Base-by-base conservation (phyloP, 2,113 vertebrate species). In the Meleagris gallopavo region DNA sequence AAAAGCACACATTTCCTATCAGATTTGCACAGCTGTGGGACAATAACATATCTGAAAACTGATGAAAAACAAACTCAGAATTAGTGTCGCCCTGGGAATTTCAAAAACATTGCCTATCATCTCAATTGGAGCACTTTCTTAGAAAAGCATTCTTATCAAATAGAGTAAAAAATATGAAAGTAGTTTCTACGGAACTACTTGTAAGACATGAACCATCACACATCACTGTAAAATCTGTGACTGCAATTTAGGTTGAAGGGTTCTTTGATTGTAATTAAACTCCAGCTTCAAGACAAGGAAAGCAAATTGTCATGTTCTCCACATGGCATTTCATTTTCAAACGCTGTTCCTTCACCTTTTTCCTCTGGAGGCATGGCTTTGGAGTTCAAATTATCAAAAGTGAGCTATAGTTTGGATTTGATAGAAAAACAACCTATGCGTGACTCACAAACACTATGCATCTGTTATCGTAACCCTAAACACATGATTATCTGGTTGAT, bases 231-330 rank as follows among this genome's bases (percentile, higher is more conserved):
- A 86, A 87, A 86, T 67, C 72, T 80, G 55, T 45, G 76, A 64
- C 25, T 76, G 60, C 71, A 86, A 77, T 94, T 81, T 83, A 91
- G 34, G 43, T 38, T 89, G 87, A 91, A 94, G 78, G 7, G 25
- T 67, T 70, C 81, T 83, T 81, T 88, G 79, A 93, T 83, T 95
- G 83, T 67, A 93, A 94, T 94, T 94, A 91, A 95, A 91, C 32
- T 65, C 50, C 55, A 89, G 87, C 48, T 86, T 72, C 69, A 95
- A 61, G 4, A 8, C 27, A 83, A 64, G 61, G 90, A 86, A 93
- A 40, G 32, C 0, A 0, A 95, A 94, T 75, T 90, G 75, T 84
- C 77, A 65, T 52, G 60, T 89, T 88, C 61, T 60, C 78, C 79
- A 77, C 55, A 22, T 38, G 65, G 32, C 57, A 93, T 52, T 95